Base-by-base conservation (phyloP, 2,113 vertebrate species). In the Rhizomys pruinosus region DNA sequence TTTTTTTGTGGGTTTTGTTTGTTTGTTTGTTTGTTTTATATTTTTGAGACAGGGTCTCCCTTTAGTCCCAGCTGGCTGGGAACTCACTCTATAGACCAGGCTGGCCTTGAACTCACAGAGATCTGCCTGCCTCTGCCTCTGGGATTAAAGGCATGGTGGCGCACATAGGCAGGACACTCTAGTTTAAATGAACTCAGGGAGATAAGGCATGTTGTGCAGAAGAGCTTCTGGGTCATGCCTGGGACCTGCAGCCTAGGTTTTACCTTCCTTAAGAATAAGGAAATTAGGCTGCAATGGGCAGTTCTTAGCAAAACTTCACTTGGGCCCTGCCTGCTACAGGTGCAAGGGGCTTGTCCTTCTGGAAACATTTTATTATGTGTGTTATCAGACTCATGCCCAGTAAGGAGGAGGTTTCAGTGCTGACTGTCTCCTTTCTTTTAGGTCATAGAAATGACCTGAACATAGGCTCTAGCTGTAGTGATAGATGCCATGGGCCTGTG, bases 361-460 rank as follows among this genome's bases (percentile, higher is more conserved):
- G n/a, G 13, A 73, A 47, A 63, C 47, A 52, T 52, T 52, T 16
- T 32, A 3, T 25, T 39, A 1, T 19, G 23, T 34, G 15, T 1
- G 3, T 37, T 2, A 19, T 34, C 73, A 57, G n/a, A n/a, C n/a
- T n/a, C n/a, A n/a, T n/a, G n/a, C 2, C 39, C 1, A 1, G 1
- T 23, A n/a, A 6, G 63, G 2, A 17, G 8, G 57, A 84, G 7
- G 8, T 17, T 72, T 57, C 44, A 32, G 0, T 12, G 29, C 29
- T 2, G 64, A 59, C 22, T 7, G 2, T 44, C 39, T 81, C 42
- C 44, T 20, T 64, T 39, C 42, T 34, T 79, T 79, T 37, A 32
- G 9, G 39, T 63, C 2, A 0, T 1, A 12, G 89, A 68, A 9
- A 16, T 19, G n/a, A n/a, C 0, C 1, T 19, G n/a, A n/a, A 0